phyloP scores from a whole-genome alignment of 2,797 vertebrate species.

The Sciurus carolinensis region DNA sequence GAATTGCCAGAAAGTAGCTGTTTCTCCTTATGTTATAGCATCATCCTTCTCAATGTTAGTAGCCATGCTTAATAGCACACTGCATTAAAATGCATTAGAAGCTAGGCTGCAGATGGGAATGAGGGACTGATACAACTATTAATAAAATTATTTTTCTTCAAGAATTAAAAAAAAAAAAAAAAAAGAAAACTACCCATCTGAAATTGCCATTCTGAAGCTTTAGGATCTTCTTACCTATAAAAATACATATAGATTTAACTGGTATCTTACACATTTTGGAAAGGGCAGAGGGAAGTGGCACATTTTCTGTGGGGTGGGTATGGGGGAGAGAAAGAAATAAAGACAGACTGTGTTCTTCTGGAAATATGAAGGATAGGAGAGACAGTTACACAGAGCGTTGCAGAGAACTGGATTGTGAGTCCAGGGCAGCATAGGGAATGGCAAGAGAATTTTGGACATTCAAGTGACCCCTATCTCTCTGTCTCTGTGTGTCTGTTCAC shows the following conservation, averaged over 20 bases:
- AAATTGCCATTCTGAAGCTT: background rate
- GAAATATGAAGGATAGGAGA: background rate
- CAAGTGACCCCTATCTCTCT: background rate
- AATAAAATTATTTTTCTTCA: background rate
- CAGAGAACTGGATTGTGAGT: background rate
- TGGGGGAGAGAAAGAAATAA: background rate
- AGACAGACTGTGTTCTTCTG: background rate
- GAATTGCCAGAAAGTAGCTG: background rate
- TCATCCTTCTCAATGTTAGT: background rate
- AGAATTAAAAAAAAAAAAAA: slow-evolving; percentile 29
- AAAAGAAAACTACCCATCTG: background rate
- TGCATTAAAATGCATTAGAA: background rate
- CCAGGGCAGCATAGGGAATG: background rate
- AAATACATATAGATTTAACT: background rate
- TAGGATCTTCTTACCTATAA: background rate
- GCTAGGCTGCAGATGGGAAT: background rate
- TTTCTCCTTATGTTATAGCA: background rate
- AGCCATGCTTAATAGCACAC: background rate
- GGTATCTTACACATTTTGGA: background rate
- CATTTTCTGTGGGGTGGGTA: background rate
- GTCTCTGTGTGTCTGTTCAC: background rate
- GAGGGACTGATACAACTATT: background rate
- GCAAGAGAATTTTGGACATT: background rate
- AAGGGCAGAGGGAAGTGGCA: background rate
- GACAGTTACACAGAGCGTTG: background rate